A percentile compares a stretch with the other conserved stretches of the same genome.
Conservation (phyloP, 2,113 vertebrate species). For the Promerops cafer region DNA sequence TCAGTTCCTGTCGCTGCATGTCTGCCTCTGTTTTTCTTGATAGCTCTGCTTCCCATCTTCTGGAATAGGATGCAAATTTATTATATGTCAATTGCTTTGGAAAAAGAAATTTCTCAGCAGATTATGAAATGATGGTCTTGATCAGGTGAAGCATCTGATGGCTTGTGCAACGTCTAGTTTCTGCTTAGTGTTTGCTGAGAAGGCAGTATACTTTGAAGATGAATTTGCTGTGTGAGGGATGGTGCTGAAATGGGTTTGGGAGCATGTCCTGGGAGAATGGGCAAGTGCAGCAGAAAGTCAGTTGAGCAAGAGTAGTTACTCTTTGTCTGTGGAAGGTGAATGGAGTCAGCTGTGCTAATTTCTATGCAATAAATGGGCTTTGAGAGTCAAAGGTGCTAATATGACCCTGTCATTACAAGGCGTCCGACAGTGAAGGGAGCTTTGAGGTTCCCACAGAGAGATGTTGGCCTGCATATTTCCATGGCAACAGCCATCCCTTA, state of each 20-base stretch:
- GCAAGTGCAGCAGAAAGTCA: not conserved
- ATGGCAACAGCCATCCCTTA: conserved; percentile 30
- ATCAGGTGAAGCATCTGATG: not conserved
- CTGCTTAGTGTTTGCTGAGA: not conserved
- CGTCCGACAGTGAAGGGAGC: not conserved
- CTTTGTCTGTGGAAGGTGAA: not conserved
- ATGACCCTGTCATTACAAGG: not conserved
- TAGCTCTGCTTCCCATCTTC: not conserved
- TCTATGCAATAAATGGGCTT: not conserved
- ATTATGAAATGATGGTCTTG: not conserved
- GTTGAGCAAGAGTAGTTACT: not conserved
- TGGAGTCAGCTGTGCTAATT: not conserved
- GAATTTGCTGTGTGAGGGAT: not conserved
- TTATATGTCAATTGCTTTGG: not conserved
- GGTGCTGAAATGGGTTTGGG: not conserved
- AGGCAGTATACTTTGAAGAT: not conserved
- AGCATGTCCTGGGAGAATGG: not conserved
- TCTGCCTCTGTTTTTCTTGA: not conserved
- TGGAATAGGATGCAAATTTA: not conserved
- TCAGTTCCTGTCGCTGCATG: not conserved
- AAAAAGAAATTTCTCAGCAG: not conserved
- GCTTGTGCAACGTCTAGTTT: not conserved
- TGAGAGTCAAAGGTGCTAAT: conserved; percentile 23
- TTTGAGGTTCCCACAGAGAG: conserved; percentile 26
- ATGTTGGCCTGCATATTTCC: not conserved